A percentile compares a stretch with the other conserved stretches of the same genome.
Evolutionary conservation across 1,140 invertebrate species (phyloP).

Genomic region (Caenorhabditis remanei): DNA sequence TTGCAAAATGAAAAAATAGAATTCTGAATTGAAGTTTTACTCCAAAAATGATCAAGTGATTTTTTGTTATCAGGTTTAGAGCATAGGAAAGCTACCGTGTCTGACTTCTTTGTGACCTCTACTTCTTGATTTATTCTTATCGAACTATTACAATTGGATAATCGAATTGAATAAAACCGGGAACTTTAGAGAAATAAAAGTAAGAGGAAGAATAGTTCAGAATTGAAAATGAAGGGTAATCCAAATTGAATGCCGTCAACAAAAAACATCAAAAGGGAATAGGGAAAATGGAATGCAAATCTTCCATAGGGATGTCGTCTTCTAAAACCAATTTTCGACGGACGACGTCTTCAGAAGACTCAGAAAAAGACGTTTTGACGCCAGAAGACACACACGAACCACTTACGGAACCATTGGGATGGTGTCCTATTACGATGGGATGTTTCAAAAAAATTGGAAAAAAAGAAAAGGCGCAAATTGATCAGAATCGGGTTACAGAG

Average conservation of each 20-base stretch:
- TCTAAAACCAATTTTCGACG: background rate
- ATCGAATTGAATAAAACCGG: background rate
- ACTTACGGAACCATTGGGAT: background rate
- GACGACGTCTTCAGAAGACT: background rate
- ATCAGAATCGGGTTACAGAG: background rate
- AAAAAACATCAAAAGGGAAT: background rate
- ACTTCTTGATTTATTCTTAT: too few species aligned
- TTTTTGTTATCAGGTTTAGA: too few species aligned
- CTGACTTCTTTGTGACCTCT: too few species aligned
- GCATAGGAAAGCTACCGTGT: too few species aligned
- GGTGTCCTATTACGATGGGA: slow-evolving; percentile 1
- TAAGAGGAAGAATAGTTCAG: background rate
- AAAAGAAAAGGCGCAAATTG: background rate
- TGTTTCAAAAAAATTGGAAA: too few species aligned
- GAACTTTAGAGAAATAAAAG: background rate
- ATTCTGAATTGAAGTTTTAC: too few species aligned
- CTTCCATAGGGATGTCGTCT: slow-evolving; percentile 14
- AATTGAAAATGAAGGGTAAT: slow-evolving; percentile 16
- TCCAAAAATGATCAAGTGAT: too few species aligned
- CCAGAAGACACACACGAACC: background rate
- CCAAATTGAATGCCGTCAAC: background rate
- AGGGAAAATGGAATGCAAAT: background rate
- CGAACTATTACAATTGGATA: too few species aligned
- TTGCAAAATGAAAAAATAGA: too few species aligned
- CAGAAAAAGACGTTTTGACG: background rate